These are phyloP conservation scores for Geopemphigus sp. DNA, from an alignment of 1,140 invertebrate species.

Conservation along the genomic window DNA sequence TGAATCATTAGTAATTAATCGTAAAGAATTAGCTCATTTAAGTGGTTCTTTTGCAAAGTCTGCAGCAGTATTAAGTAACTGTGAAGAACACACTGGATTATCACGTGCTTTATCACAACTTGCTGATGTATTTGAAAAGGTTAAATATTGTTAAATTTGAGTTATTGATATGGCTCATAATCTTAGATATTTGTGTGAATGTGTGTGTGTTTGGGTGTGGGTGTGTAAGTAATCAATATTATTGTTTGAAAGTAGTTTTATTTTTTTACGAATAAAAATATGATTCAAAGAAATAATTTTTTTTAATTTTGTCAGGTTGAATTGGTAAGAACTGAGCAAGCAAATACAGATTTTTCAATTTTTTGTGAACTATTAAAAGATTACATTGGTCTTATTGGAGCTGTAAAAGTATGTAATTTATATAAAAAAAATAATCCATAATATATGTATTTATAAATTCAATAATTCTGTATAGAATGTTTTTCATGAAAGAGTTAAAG, in stretches of 20 bases:
- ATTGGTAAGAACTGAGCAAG: constrained; percentile 83
- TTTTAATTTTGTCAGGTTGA: constrained; percentile 65
- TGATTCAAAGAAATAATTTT: not conserved
- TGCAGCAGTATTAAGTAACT: constrained; percentile 86
- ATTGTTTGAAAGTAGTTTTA: too few species aligned
- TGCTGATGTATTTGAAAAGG: constrained; percentile 87
- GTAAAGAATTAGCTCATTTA: constrained; percentile 78
- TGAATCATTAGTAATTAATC: constrained; percentile 81
- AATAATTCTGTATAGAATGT: constrained; percentile 68
- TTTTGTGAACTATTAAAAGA: constrained; percentile 93
- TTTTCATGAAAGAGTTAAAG: constrained; percentile 97
- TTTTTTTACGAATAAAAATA: too few species aligned
- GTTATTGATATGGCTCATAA: too few species aligned
- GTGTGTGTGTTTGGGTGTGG: too few species aligned
- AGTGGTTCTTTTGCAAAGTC: constrained; percentile 84
- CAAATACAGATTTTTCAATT: constrained; percentile 91
- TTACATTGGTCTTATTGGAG: constrained; percentile 87
- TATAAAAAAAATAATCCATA: too few species aligned
- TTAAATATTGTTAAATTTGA: constrained; percentile 53
- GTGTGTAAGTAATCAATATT: too few species aligned
- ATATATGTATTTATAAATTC: not conserved
- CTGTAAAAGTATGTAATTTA: constrained; percentile 73
- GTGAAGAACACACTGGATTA: constrained; percentile 91
- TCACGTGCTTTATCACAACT: constrained; percentile 89
- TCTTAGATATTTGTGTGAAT: too few species aligned